Conservation (phyloP, 2,113 vertebrate genomes). For the Thinocorus orbignyianus region DNA sequence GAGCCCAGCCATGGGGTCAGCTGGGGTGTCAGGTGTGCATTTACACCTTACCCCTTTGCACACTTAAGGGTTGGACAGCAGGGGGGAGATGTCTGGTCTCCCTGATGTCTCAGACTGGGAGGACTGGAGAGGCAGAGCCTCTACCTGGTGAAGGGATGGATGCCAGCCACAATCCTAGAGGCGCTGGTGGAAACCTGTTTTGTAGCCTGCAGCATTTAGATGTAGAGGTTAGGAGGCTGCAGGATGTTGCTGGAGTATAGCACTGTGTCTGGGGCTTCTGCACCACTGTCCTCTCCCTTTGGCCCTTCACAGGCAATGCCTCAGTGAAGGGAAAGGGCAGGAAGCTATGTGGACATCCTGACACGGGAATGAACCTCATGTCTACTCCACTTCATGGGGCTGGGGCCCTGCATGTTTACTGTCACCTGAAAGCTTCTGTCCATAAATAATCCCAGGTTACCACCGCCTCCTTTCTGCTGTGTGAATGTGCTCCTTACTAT, state of each 20-base stretch:
- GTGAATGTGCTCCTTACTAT: not conserved
- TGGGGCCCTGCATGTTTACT: not conserved
- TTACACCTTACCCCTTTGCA: not conserved
- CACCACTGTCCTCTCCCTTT: not conserved
- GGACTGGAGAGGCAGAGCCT: not conserved
- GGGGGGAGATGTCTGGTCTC: not conserved
- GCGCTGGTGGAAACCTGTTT: not conserved
- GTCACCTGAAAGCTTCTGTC: not conserved
- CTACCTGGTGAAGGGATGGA: not conserved
- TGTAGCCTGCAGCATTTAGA: not conserved
- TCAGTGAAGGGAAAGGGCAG: not conserved
- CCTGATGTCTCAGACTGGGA: rapidly evolving
- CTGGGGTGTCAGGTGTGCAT: not conserved
- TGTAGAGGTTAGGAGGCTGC: not conserved
- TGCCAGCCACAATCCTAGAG: not conserved
- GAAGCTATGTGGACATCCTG: not conserved
- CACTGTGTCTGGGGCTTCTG: not conserved
- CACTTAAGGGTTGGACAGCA: not conserved
- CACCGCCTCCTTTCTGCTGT: not conserved
- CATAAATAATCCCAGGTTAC: not conserved
- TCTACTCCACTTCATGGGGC: not conserved
- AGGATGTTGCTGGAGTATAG: not conserved
- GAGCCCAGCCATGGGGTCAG: not conserved
- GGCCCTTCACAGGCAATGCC: not conserved
- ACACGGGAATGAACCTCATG: not conserved